phyloP scores from a whole-genome alignment of 2,113 vertebrate genomes.

The Otus sunia region DNA sequence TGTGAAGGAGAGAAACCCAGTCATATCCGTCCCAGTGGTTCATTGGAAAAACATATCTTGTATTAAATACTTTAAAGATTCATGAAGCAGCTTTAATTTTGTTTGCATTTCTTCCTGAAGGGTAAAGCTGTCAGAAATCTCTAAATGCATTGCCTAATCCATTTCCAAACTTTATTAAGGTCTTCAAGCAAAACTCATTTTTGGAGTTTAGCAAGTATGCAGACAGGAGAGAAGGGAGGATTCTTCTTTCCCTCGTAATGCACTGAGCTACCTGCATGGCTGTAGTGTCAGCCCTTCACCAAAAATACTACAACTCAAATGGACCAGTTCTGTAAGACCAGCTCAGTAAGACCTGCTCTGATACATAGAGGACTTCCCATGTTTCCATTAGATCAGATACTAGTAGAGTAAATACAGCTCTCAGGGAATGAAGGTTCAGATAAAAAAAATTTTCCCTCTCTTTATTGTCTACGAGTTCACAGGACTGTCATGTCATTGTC shows the following conservation, averaged over 20 bases:
- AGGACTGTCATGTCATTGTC: neutral
- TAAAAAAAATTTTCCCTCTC: neutral
- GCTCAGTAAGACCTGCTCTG: neutral
- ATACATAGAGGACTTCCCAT: neutral
- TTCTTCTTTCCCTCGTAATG: neutral
- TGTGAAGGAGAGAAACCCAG: slow-evolving; percentile 16
- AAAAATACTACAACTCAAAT: neutral
- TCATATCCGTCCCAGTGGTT: neutral
- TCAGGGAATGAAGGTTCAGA: neutral
- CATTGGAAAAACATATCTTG: slow-evolving; percentile 48
- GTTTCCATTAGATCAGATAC: neutral
- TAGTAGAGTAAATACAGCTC: neutral
- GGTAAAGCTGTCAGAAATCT: slow-evolving; percentile 63
- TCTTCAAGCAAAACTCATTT: slow-evolving; percentile 41
- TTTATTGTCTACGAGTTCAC: neutral
- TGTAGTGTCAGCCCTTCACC: neutral
- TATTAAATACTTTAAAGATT: slow-evolving; percentile 70
- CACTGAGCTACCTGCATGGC: neutral
- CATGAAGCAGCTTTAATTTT: slow-evolving; percentile 70
- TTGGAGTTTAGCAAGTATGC: neutral
- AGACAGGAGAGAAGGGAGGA: neutral
- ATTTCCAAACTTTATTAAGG: slow-evolving; percentile 54
- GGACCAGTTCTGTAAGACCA: neutral
- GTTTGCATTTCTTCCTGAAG: slow-evolving; percentile 66
- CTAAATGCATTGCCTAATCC: slow-evolving; percentile 65